Conservation (phyloP, 2,797 vertebrate species). For the Pseudopleuronectes americanus region DNA sequence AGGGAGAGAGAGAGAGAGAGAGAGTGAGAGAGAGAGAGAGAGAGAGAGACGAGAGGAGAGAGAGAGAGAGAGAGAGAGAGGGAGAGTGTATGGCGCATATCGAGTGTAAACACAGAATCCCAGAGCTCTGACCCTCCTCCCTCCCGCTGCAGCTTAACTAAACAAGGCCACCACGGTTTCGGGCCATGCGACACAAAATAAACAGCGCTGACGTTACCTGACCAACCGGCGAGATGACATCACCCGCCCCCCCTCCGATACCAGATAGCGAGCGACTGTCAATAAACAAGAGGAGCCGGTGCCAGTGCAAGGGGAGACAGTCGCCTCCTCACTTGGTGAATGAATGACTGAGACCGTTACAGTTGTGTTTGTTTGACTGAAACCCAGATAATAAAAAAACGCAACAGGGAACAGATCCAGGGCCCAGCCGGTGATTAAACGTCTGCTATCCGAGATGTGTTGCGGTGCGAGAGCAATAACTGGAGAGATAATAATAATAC, state of each 20-base stretch:
- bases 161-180: slow-evolving; percentile 78
- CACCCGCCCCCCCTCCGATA: slow-evolving; percentile 73
- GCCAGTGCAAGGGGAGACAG: slow-evolving; percentile 2
- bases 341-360: slow-evolving; percentile 40
- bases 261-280: slow-evolving; percentile 72
- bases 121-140: slow-evolving; percentile 55
- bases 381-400: slow-evolving; percentile 25
- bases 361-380: slow-evolving; percentile 44
- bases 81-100: slow-evolving; percentile 15
- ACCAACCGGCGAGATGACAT: slow-evolving; percentile 77
- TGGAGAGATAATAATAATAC: slow-evolving; percentile 32
- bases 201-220: slow-evolving; percentile 75
- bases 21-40: slow-evolving; percentile 1
- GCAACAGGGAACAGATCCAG: slow-evolving; percentile 21
- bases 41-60: slow-evolving; percentile 10
- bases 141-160: slow-evolving; percentile 66
- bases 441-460: slow-evolving; percentile 14
- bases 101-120: slow-evolving; percentile 71
- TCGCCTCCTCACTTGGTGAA: slow-evolving; percentile 34
- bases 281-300: slow-evolving; percentile 49
- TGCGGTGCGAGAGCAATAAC: slow-evolving; percentile 27
- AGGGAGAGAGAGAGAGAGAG: neutral
- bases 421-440: slow-evolving; percentile 5
- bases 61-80: neutral
- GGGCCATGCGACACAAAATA: slow-evolving; percentile 67